Evolutionary conservation across 2,113 vertebrate species (phyloP), one percentile per base, ranked within the genome.

Genomic region (Mungos mungo): DNA sequence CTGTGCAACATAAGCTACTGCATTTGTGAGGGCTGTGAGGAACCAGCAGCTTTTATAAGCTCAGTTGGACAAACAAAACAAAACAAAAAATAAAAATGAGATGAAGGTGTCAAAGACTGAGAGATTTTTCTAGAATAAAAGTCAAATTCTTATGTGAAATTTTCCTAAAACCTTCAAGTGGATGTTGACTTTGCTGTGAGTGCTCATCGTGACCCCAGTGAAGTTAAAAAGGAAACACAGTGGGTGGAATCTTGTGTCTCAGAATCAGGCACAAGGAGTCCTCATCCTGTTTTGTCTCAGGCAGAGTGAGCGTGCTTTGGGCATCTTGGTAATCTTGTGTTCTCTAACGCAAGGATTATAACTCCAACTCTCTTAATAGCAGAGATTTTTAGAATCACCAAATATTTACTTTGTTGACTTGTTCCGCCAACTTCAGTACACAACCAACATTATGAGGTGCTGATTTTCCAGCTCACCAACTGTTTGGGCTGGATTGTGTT

Each of bases 111-210:
- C 41, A 94, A 50, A 97, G 47, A 50, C 27, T 95, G 38, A 35
- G 80, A 86, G 57, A n/a, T 9, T 72, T 90, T 79, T 33, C 33
- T 50, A 35, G 38, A 86, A 60, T 84, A 95, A 47, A 93, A 94
- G 35, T 1, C 11, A 57, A 31, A 54, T 18, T 35, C 93, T 95
- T 66, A 71, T 50, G 31, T 86, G 88, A 95, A 92, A 66, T 82
- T 95, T 93, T 65, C 11, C 54, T 68, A 10, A 68, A 94, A 95
- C 88, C 31, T 71, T 97, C 89, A 95, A 97, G 89, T 97, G 72
- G 72, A 82, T 96, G 68, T 85, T 95, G 93, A 88, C 84, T 95
- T 97, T 93, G 25, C 65, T 95, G 87, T 96, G 74, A 85, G 83
- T 87, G 71, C n/a, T 96, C n/a, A 72, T 68, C 31, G 3, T 23